Percentiles rank a stretch among this genome's conserved stretches.
phyloP scores from a whole-genome alignment of 2,797 vertebrate species.

The Tolypeutes matacus region DNA sequence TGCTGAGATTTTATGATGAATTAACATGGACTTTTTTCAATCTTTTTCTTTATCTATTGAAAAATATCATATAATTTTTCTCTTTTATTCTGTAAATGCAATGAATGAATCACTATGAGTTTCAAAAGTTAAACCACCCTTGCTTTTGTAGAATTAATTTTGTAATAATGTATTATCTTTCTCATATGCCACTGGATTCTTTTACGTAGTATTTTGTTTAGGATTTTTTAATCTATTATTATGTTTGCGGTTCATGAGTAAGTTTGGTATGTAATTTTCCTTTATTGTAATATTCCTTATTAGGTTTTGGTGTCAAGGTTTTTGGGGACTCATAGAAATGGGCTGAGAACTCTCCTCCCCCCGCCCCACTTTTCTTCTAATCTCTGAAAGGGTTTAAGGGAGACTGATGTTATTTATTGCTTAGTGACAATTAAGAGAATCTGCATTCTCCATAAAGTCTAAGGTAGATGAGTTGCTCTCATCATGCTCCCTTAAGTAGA shows the following conservation, averaged over 20 bases:
- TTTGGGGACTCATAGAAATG: neutral
- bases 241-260: neutral
- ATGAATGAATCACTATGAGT: neutral
- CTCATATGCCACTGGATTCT: neutral
- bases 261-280: neutral
- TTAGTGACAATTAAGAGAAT: neutral
- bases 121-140: neutral
- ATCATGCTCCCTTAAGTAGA: neutral
- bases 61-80: neutral
- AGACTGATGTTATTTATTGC: neutral
- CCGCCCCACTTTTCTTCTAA: neutral
- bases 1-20: neutral
- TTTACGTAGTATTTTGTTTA: slow-evolving; percentile 5
- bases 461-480: neutral
- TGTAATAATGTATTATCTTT: neutral
- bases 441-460: neutral
- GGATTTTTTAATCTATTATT: neutral
- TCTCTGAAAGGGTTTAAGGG: neutral
- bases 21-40: neutral
- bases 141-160: neutral
- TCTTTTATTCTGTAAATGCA: neutral
- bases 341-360: neutral
- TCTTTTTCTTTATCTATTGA: neutral
- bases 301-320: neutral
- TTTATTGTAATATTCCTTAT: neutral